Evolutionary conservation across 2,888 invertebrate genomes (phyloP), one percentile per base, ranked within the genome.

Genomic region (Sclerodermus sp.): DNA sequence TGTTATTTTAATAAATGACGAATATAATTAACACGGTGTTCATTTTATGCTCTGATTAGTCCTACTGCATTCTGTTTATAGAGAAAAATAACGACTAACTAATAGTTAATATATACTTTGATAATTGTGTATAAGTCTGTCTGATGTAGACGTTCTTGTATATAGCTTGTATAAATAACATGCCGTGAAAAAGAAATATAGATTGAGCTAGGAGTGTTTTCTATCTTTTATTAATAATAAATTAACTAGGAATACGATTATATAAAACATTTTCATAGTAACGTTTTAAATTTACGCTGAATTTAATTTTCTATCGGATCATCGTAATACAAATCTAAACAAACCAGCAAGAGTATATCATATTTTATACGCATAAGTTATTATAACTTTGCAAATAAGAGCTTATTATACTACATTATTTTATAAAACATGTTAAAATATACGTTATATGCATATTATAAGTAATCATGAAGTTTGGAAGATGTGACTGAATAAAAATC

Each of bases 131-230:
- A 57, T 55, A 60, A n/a, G n/a, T n/a, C n/a, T 49, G 43, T 51
- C 30, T 55, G 38, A 42, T 42, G 36, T 60, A 62, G 50, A 49
- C 37, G 41, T 60, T 62, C 64, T 59, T 67, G 67, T 67, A 67
- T 57, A 67, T 67, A 65, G 52, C 57, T 56, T 66, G 58, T 59
- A 64, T 60, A 61, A 58, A 67, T 30, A 32, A 58, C 58, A 57
- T 52, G 53, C 54, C 45, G 51, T 52, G 37, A 45, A 46, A 43
- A 51, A 13, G 42, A 40, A 23, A 14, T 18, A 50, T n/a, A 15
- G 39, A 29, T 50, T 45, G 16, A 43, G 18, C 29, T 58, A 64
- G 57, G 49, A 60, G 15, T 62, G 53, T 54, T 62, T 62, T 59
- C 23, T 50, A 53, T 57, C 42, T 53, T 17, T 36, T 50, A 51